A percentile compares a stretch with the other conserved stretches of the same genome.
phyloP scores from a whole-genome alignment of 35 echinoderm and acorn worm species.

The Hemicentrotus pulcherrimus region DNA sequence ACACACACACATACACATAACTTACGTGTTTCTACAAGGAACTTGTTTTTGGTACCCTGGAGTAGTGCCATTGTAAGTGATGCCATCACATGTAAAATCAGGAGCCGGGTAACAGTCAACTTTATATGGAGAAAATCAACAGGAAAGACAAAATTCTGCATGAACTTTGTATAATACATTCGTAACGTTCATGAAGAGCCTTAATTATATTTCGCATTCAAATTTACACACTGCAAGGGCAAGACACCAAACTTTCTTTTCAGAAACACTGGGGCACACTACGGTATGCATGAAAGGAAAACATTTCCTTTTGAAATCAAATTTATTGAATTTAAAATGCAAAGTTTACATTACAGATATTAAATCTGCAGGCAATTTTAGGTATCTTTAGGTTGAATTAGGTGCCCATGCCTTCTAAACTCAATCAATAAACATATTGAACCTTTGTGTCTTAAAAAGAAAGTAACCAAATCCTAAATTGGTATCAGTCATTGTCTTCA shows the following conservation, averaged over 20 bases:
- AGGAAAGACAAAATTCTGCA: background rate
- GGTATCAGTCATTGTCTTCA: background rate
- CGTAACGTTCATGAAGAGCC: background rate
- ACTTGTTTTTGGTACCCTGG: slow-evolving; percentile 21
- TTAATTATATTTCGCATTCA: background rate
- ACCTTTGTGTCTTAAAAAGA: background rate
- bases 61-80: slow-evolving; percentile 30
- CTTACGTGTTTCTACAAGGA: slow-evolving; percentile 77
- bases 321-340: no score
- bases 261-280: background rate
- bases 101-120: slow-evolving; percentile 54
- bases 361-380: no score
- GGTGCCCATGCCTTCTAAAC: no score
- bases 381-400: no score
- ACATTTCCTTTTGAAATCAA: no score
- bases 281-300: background rate
- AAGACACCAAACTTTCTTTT: background rate
- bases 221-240: background rate
- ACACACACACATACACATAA: background rate
- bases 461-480: background rate
- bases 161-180: background rate
- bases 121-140: background rate
- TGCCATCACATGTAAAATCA: slow-evolving; percentile 51
- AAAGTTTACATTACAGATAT: no score
- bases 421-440: no score